Percentiles rank a stretch among this genome's conserved stretches.
Conservation (phyloP, 1,140 invertebrate species). For the Drosophila pandora region DNA sequence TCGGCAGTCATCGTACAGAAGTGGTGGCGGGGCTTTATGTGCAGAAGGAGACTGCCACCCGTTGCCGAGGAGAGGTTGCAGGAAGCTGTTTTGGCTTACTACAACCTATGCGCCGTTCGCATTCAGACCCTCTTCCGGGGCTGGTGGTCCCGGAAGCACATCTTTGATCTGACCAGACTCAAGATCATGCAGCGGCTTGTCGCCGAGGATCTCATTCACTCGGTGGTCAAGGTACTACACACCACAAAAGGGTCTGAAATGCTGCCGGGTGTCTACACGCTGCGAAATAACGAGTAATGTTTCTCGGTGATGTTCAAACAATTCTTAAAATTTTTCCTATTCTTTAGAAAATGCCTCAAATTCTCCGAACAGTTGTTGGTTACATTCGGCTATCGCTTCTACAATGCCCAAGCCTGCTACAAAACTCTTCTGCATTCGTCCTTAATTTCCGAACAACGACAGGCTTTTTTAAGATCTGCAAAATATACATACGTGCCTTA, state of each 20-base stretch:
- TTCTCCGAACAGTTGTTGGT: neutral
- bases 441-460: neutral
- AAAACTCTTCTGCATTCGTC: neutral
- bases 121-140: slow-evolving; percentile 65
- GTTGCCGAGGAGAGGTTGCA: slow-evolving; percentile 22
- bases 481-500: slow-evolving; percentile 17
- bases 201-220: slow-evolving; percentile 2
- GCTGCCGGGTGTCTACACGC: slow-evolving; percentile 14
- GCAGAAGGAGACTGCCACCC: neutral
- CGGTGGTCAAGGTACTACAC: neutral
- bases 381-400: slow-evolving; percentile 16
- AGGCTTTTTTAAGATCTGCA: neutral
- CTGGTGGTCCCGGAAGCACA: slow-evolving; percentile 53
- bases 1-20: slow-evolving; percentile 40
- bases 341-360: neutral
- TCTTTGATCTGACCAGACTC: slow-evolving; percentile 16
- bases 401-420: slow-evolving; percentile 12
- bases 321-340: neutral
- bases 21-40: slow-evolving; percentile 39
- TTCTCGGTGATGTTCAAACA: neutral
- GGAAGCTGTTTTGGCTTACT: neutral
- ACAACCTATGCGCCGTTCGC: slow-evolving; percentile 2
- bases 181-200: neutral
- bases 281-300: slow-evolving; percentile 10
- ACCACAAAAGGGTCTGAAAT: neutral